Evolutionary conservation across 2,888 invertebrate genomes (phyloP).

Genomic region (Macropis europaea): DNA sequence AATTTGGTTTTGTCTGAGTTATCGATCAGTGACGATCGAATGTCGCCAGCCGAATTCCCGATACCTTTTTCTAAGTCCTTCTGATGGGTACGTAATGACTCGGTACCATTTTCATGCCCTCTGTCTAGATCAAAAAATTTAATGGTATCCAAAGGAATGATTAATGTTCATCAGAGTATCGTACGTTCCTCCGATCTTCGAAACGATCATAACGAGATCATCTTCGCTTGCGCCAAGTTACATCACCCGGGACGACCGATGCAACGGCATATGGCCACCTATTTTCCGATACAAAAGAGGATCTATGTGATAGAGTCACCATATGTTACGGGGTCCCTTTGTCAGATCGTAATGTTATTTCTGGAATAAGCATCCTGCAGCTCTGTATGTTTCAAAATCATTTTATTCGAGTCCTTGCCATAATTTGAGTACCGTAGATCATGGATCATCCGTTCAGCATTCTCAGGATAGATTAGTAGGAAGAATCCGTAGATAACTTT

Average conservation of each 20-base stretch:
- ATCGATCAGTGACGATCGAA: background rate
- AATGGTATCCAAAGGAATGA: too few relatives aligned
- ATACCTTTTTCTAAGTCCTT: too few relatives aligned
- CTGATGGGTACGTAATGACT: too few relatives aligned
- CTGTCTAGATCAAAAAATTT: background rate
- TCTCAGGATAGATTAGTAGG: too few relatives aligned
- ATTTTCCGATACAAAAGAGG: constrained; percentile 41
- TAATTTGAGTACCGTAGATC: too few relatives aligned
- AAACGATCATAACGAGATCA: background rate
- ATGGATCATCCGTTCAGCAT: too few relatives aligned
- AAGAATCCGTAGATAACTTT: background rate
- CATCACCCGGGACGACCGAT: constrained; percentile 9
- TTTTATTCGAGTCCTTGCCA: too few relatives aligned
- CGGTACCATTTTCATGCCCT: background rate
- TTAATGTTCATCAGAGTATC: too few relatives aligned
- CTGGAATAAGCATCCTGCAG: background rate
- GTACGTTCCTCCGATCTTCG: too few relatives aligned
- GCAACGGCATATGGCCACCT: constrained; percentile 59
- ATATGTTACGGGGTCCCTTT: constrained; percentile 44
- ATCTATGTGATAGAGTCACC: constrained; percentile 28
- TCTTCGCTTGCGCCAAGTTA: constrained; percentile 20
- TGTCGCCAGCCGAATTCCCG: too few relatives aligned
- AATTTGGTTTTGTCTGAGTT: background rate
- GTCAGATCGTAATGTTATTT: background rate
- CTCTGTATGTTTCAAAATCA: too few relatives aligned